These are phyloP conservation scores for Gastracanthus pulcherrimus DNA, from an alignment of 2,888 invertebrate genomes.

Conservation along the genomic window DNA sequence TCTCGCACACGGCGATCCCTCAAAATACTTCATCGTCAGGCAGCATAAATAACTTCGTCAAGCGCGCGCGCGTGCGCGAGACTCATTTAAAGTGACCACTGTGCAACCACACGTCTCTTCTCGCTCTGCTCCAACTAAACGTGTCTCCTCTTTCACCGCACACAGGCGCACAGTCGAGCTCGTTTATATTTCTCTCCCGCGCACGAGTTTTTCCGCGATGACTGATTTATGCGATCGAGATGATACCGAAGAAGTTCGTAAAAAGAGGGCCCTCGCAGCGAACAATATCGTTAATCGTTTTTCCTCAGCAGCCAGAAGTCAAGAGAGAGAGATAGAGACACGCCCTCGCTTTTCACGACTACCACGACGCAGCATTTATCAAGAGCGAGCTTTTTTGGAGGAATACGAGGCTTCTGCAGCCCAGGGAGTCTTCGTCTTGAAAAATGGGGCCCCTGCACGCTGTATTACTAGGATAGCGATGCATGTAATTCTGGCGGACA, in stretches of 20 bases:
- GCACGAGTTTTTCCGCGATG: conserved; percentile 3
- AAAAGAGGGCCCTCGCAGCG: not conserved
- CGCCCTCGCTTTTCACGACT: conserved; percentile 12
- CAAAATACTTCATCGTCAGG: conserved; percentile 8
- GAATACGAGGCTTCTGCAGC: not conserved
- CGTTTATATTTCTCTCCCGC: not conserved
- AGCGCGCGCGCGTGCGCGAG: not conserved
- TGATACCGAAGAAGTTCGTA: conserved; percentile 12
- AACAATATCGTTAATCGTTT: conserved; percentile 11
- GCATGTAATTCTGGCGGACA: conserved; percentile 15
- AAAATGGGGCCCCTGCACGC: conserved; percentile 20
- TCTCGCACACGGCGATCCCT: not conserved
- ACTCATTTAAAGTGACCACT: not conserved
- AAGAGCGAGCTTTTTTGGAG: not conserved
- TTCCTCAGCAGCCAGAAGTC: not conserved
- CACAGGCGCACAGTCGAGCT: not conserved
- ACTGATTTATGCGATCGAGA: conserved; percentile 32
- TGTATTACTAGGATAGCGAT: not conserved
- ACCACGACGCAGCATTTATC: not conserved
- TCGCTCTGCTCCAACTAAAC: too few species aligned
- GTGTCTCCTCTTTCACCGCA: not conserved
- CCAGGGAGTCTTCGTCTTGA: conserved; percentile 30
- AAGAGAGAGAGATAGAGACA: not conserved
- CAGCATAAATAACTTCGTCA: not conserved
- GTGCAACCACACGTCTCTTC: not conserved